Conservation (phyloP, 2,888 invertebrate species). For the Globia sparganii region DNA sequence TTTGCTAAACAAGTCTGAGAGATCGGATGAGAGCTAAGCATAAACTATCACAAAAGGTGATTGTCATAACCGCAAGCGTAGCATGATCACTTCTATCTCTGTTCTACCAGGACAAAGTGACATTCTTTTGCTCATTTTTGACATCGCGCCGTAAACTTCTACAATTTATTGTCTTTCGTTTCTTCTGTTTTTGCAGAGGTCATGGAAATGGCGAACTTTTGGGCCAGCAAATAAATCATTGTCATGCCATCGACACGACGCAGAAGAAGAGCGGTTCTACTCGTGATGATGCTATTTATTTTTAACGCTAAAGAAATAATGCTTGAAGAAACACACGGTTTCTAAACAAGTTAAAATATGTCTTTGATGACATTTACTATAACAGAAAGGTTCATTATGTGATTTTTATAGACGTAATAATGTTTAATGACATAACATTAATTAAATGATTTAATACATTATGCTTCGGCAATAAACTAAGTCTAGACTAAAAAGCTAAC, state of each 20-base stretch:
- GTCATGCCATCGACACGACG: neutral
- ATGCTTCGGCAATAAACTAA: constrained; percentile 6
- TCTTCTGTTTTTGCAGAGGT: neutral
- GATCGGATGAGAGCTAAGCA: too few relatives aligned
- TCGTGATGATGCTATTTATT: neutral
- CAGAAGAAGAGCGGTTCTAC: neutral
- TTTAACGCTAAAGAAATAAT: neutral
- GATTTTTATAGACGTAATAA: neutral
- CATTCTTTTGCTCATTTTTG: neutral
- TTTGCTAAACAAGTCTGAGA: too few relatives aligned
- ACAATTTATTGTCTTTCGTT: neutral
- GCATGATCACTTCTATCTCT: too few relatives aligned
- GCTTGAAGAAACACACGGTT: neutral
- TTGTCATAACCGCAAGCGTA: neutral
- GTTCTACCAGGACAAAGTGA: neutral
- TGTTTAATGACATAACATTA: constrained; percentile 3
- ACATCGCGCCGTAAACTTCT: neutral
- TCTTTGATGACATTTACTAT: neutral
- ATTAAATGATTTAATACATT: neutral
- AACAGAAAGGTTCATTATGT: neutral
- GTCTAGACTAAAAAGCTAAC: constrained; percentile 13
- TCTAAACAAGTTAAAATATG: neutral
- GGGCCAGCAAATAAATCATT: too few relatives aligned
- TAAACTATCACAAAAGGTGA: neutral
- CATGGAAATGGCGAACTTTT: neutral